phyloP scores from a whole-genome alignment of 2,888 invertebrate species.

The Masnerella sp. region DNA sequence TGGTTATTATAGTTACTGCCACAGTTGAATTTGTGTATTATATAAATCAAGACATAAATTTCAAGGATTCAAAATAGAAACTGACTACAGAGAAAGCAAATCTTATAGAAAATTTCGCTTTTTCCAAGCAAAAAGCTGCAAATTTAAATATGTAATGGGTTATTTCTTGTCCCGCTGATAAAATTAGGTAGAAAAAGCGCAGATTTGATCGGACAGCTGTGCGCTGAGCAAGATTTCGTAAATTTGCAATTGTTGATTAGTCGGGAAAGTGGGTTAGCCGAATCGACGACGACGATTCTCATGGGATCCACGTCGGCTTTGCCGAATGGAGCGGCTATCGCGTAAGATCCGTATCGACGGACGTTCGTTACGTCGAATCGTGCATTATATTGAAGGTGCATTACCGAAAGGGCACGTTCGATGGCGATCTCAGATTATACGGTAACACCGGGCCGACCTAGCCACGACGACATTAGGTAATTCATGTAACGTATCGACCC shows the following conservation, averaged over 20 bases:
- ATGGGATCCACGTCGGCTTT: slow-evolving; percentile 38
- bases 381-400: slow-evolving; percentile 59
- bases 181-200: too few relatives aligned
- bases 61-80: too few relatives aligned
- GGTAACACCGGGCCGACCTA: slow-evolving; percentile 59
- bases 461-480: slow-evolving; percentile 63
- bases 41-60: too few relatives aligned
- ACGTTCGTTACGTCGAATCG: slow-evolving; percentile 59
- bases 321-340: slow-evolving; percentile 39
- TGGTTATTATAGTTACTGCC: too few relatives aligned
- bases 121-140: too few relatives aligned
- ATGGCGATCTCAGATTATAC: slow-evolving; percentile 64
- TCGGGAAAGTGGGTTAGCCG: slow-evolving; percentile 38
- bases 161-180: too few relatives aligned
- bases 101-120: too few relatives aligned
- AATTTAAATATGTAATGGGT: too few relatives aligned
- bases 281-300: slow-evolving; percentile 27
- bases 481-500: slow-evolving; percentile 62
- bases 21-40: too few relatives aligned
- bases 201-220: not conserved
- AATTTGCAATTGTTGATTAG: slow-evolving; percentile 42
- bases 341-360: slow-evolving; percentile 62
- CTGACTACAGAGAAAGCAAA: too few relatives aligned
- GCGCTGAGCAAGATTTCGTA: not conserved
- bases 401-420: slow-evolving; percentile 60